These are phyloP conservation scores for Noctua comes DNA, from an alignment of 2,888 invertebrate genomes.

Conservation along the genomic window DNA sequence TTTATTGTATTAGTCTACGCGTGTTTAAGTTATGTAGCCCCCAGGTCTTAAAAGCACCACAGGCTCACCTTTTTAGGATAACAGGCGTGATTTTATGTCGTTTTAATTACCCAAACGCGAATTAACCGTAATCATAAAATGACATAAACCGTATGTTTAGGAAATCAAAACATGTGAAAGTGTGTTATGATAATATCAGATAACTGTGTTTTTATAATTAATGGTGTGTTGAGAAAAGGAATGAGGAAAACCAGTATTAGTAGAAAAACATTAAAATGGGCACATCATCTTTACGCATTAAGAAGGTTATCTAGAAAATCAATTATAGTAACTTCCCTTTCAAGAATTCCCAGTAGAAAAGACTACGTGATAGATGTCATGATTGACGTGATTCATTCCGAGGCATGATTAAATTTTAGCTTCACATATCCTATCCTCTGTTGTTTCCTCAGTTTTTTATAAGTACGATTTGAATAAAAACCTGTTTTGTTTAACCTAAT, in stretches of 20 bases:
- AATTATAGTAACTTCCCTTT: conserved; percentile 9
- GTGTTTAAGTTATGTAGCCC: background rate
- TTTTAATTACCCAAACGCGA: background rate
- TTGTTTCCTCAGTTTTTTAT: background rate
- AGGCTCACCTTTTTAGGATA: background rate
- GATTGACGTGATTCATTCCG: conserved; percentile 6
- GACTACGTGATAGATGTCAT: conserved; percentile 39
- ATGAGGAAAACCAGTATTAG: background rate
- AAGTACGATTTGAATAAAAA: background rate
- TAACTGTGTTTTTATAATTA: conserved; percentile 41
- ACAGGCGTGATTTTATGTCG: background rate
- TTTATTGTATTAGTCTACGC: background rate
- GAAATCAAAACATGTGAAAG: conserved; percentile 34
- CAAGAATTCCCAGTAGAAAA: background rate
- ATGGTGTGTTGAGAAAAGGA: conserved; percentile 2
- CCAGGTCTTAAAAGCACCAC: background rate
- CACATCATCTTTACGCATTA: background rate
- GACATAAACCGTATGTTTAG: conserved; percentile 9
- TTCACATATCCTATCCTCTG: background rate
- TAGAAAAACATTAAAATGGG: conserved; percentile 15
- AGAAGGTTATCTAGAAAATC: conserved; percentile 17
- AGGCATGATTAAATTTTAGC: background rate
- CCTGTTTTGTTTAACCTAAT: background rate
- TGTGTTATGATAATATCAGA: conserved; percentile 36
- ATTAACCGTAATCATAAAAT: conserved; percentile 29